A percentile compares a stretch with the other conserved stretches of the same genome.
These are phyloP conservation scores for Lophura nycthemera DNA, from an alignment of 2,113 vertebrate species.

Conservation along the genomic window DNA sequence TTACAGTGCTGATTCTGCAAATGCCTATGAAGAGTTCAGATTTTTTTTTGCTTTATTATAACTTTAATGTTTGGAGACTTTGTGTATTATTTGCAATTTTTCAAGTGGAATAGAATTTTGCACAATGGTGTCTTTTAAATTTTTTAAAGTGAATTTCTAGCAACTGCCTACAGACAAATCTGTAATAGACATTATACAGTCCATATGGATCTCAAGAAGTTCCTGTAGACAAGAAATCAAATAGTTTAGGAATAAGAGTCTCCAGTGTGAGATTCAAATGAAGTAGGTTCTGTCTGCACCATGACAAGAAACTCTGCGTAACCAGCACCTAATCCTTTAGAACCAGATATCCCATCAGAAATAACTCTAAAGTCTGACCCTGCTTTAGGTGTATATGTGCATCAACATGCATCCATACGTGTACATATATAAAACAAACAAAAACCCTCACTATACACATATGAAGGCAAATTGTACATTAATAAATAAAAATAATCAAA, in stretches of 20 bases:
- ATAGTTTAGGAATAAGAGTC: neutral
- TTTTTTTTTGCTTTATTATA: neutral
- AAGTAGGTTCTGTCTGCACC: neutral
- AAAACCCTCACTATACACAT: accelerated
- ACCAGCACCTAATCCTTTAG: neutral
- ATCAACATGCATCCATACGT: too few species aligned
- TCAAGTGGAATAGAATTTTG: neutral
- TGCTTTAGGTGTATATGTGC: neutral
- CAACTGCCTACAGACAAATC: neutral
- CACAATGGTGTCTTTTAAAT: accelerated
- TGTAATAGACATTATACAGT: neutral
- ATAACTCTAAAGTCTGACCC: neutral
- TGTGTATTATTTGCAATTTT: neutral
- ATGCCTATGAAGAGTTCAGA: neutral
- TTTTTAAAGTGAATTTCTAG: neutral
- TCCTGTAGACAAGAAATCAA: neutral
- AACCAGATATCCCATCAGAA: neutral
- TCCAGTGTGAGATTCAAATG: neutral
- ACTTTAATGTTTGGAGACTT: neutral
- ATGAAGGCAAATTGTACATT: neutral
- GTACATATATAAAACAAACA: neutral
- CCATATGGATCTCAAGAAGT: neutral
- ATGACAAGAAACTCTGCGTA: neutral
- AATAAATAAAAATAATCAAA: neutral
- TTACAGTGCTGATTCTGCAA: constrained; percentile 10